These are phyloP conservation scores for Drosophila gaucha DNA, from an alignment of 2,888 invertebrate species.

Conservation along the genomic window DNA sequence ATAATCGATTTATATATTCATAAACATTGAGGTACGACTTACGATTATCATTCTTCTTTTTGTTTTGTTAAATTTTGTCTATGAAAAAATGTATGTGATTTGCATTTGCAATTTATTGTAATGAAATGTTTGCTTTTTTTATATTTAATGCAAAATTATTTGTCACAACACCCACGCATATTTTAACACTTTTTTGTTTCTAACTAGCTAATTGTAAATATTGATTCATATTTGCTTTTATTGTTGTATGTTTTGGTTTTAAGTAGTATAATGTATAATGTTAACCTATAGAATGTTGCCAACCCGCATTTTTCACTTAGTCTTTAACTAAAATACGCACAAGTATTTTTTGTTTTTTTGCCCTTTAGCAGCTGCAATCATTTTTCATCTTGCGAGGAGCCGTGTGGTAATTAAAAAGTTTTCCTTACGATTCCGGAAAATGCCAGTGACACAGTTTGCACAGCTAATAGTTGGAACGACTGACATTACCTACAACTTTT, in stretches of 20 bases:
- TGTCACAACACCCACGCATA: conserved; percentile 65
- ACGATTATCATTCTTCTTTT: conserved; percentile 73
- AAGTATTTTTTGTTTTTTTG: neutral
- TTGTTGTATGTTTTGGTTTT: conserved; percentile 21
- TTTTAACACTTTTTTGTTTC: conserved; percentile 42
- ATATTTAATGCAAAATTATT: conserved; percentile 63
- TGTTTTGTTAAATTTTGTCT: conserved; percentile 39
- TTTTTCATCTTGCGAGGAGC: conserved; percentile 25
- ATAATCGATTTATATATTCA: conserved; percentile 42
- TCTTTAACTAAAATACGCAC: conserved; percentile 40
- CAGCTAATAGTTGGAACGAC: conserved; percentile 41
- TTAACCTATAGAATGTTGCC: conserved; percentile 75
- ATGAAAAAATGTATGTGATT: conserved; percentile 24
- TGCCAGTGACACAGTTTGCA: conserved; percentile 55
- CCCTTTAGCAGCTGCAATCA: conserved; percentile 34
- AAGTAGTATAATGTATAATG: conserved; percentile 51
- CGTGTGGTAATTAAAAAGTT: conserved; percentile 58
- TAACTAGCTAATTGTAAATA: conserved; percentile 66
- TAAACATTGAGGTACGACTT: conserved; percentile 79
- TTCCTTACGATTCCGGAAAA: conserved; percentile 43
- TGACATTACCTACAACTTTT: conserved; percentile 50
- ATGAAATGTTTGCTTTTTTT: conserved; percentile 7
- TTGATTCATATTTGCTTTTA: conserved; percentile 34
- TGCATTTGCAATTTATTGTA: conserved; percentile 28
- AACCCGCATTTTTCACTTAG: conserved; percentile 61